Conservation (phyloP, 92 coral and sea anemone species). For the Siderastrea siderea region DNA sequence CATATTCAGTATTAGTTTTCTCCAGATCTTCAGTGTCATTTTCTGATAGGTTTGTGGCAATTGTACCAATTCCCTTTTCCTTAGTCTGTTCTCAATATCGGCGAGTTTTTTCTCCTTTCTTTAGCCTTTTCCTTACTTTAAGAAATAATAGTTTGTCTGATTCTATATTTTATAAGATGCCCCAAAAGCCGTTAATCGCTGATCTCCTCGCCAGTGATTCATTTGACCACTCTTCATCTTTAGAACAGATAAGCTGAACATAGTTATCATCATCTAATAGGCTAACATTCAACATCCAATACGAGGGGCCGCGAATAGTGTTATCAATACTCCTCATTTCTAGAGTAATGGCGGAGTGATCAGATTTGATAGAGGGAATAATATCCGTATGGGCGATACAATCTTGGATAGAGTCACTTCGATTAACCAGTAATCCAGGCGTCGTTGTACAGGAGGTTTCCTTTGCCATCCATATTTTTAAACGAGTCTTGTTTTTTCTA, state of each 20-base stretch:
- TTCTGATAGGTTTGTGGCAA: too few species aligned
- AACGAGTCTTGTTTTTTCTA: too few species aligned
- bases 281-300: not conserved
- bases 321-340: not conserved
- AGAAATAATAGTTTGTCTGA: too few species aligned
- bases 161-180: not conserved
- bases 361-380: not conserved
- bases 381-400: not conserved
- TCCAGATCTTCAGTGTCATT: too few species aligned
- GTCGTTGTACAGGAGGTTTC: not conserved
- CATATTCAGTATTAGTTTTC: too few species aligned
- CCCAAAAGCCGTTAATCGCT: too few species aligned
- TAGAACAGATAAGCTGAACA: not conserved
- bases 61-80: too few species aligned
- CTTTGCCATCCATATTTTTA: too few species aligned
- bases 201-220: too few species aligned
- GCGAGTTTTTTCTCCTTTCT: too few species aligned
- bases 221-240: not conserved
- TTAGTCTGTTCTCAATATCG: too few species aligned
- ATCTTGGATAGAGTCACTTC: not conserved
- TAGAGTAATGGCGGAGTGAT: not conserved
- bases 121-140: too few species aligned
- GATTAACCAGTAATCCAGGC: not conserved
- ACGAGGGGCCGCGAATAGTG: not conserved
- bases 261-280: not conserved